These are phyloP conservation scores for Platanista minor DNA, from an alignment of 2,113 vertebrate genomes.

Conservation along the genomic window DNA sequence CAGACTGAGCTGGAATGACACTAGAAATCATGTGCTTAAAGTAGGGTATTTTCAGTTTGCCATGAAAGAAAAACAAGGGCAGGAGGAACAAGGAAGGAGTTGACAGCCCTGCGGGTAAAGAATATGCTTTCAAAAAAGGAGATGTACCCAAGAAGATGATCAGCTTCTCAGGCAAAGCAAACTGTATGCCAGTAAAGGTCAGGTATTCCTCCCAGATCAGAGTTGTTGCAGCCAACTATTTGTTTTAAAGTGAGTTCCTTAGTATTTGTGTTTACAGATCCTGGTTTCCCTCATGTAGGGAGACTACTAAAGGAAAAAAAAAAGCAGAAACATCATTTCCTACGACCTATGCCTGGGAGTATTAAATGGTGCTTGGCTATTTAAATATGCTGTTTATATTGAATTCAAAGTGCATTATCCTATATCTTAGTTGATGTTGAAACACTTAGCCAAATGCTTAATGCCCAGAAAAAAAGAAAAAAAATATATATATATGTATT, in stretches of 20 bases:
- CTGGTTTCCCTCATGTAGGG: not conserved
- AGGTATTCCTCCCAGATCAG: conserved; percentile 50
- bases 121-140: conserved; percentile 50
- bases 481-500: not conserved
- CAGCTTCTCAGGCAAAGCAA: conserved; percentile 64
- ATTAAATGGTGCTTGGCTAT: not conserved
- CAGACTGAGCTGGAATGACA: not conserved
- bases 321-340: not conserved
- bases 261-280: conserved; percentile 43
- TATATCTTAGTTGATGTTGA: not conserved
- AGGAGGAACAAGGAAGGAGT: not conserved
- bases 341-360: not conserved
- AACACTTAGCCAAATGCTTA: conserved; percentile 54
- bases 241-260: conserved; percentile 42
- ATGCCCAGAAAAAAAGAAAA: not conserved
- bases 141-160: conserved; percentile 63
- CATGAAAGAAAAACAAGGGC: conserved; percentile 39
- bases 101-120: conserved; percentile 20
- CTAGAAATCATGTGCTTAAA: not conserved
- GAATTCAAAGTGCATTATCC: conserved; percentile 35
- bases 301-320: not conserved
- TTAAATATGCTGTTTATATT: conserved; percentile 10
- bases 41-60: conserved; percentile 46
- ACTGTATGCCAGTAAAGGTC: conserved; percentile 70
- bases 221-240: conserved; percentile 47